These are phyloP conservation scores for Syrphus vitripennis DNA, from an alignment of 2,888 invertebrate genomes.

Conservation along the genomic window DNA sequence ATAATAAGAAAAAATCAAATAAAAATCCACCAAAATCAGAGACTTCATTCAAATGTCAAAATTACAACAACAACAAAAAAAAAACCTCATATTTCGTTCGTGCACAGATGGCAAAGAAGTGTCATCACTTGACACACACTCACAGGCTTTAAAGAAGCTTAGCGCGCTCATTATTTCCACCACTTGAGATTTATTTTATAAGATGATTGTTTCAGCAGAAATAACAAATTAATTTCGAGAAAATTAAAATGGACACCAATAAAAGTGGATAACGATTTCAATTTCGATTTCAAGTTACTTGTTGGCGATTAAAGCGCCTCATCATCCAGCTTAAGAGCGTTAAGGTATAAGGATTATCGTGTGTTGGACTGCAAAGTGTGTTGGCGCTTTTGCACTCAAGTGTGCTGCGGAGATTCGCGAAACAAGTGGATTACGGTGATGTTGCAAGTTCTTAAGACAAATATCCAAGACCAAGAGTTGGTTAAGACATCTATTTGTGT, in stretches of 20 bases:
- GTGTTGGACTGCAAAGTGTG: conserved; percentile 35
- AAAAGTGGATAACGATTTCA: conserved; percentile 39
- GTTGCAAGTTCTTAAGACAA: conserved; percentile 39
- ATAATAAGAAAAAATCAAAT: background rate
- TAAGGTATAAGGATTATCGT: conserved; percentile 53
- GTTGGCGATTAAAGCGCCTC: conserved; percentile 12
- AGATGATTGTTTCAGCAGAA: conserved; percentile 65
- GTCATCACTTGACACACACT: conserved; percentile 51
- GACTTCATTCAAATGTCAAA: conserved; percentile 45
- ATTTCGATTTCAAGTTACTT: background rate
- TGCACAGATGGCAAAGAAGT: conserved; percentile 18
- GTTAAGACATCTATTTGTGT: conserved; percentile 52
- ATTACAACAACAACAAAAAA: background rate
- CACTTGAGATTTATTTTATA: conserved; percentile 25
- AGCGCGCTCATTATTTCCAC: conserved; percentile 37
- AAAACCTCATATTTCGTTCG: background rate
- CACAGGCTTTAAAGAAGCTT: background rate
- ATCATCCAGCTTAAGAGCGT: conserved; percentile 27
- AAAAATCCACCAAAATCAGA: conserved; percentile 11
- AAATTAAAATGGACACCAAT: conserved; percentile 44
- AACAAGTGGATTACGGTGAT: conserved; percentile 46
- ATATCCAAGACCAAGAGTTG: background rate
- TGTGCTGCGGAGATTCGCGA: conserved; percentile 46
- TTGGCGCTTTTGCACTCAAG: conserved; percentile 51
- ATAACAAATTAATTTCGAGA: conserved; percentile 63